Percentiles rank a stretch among this genome's conserved stretches.
Conservation (phyloP, 1,140 invertebrate species). For the Drosophila pandora region DNA sequence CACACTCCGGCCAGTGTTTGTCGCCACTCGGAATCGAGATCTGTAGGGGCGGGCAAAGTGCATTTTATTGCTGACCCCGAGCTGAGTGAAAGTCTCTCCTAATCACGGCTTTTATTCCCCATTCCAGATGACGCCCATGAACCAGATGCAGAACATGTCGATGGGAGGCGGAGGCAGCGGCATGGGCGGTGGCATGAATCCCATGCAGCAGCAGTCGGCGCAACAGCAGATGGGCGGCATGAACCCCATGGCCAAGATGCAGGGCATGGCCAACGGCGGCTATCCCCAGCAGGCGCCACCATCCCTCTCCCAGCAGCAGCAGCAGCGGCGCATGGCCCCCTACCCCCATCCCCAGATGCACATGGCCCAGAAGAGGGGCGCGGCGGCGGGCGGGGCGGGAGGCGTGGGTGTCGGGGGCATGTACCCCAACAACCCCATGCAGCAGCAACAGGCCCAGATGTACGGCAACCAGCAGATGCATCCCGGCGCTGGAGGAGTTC, state of each 20-base stretch:
- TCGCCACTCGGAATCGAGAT: too few species aligned
- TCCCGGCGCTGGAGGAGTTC: slow-evolving; percentile 83
- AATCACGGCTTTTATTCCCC: background rate
- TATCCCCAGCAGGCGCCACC: slow-evolving; percentile 79
- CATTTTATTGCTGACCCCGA: background rate
- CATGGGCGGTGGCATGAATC: slow-evolving; percentile 83
- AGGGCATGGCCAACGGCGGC: slow-evolving; percentile 83
- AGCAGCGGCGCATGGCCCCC: slow-evolving; percentile 88
- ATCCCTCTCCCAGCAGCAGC: slow-evolving; percentile 56
- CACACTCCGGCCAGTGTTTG: background rate
- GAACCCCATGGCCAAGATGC: slow-evolving; percentile 84
- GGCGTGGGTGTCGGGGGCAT: slow-evolving; percentile 44
- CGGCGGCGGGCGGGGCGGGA: slow-evolving; percentile 44
- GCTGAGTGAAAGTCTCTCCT: background rate
- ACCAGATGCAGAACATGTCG: slow-evolving; percentile 81
- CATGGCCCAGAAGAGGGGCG: slow-evolving; percentile 88
- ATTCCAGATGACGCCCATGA: slow-evolving; percentile 82
- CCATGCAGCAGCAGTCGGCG: slow-evolving; percentile 71
- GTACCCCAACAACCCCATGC: slow-evolving; percentile 68
- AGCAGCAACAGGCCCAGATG: slow-evolving; percentile 77
- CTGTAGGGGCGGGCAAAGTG: background rate
- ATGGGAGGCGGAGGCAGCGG: slow-evolving; percentile 85
- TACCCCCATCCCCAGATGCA: slow-evolving; percentile 92
- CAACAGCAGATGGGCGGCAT: slow-evolving; percentile 81
- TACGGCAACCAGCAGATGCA: slow-evolving; percentile 83